Evolutionary conservation across 2,113 vertebrate species (phyloP).

Genomic region (Aspidoscelis tigris): DNA sequence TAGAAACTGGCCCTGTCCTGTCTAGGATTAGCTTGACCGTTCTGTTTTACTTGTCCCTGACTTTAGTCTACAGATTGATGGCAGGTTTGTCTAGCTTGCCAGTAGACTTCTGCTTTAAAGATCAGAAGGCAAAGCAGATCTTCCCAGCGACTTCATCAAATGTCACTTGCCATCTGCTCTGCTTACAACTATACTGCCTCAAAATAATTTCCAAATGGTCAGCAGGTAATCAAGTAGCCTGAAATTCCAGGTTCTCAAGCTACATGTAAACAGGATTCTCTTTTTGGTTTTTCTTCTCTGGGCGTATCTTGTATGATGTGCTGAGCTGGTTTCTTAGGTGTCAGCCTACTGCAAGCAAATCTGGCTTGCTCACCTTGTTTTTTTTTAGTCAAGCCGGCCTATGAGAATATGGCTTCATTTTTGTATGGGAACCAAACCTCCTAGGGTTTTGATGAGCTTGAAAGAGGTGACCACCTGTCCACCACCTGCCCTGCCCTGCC

Average conservation of each 20-base stretch:
- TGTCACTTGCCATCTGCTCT: conserved; percentile 25
- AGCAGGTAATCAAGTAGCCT: conserved; percentile 24
- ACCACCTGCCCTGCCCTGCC: too few species aligned
- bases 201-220: conserved; percentile 26
- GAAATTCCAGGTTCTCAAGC: neutral
- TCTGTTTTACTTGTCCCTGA: neutral
- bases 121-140: conserved; percentile 17
- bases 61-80: neutral
- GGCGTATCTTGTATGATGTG: neutral
- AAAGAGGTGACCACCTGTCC: too few species aligned
- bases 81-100: neutral
- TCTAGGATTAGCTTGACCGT: neutral
- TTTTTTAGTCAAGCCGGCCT: too few species aligned
- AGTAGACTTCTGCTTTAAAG: conserved; percentile 7
- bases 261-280: conserved; percentile 6
- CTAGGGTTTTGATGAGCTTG: too few species aligned
- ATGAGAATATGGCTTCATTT: too few species aligned
- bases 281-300: neutral
- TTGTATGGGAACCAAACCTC: too few species aligned
- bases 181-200: conserved; percentile 23
- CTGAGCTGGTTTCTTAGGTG: too few species aligned
- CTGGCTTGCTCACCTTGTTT: too few species aligned
- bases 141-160: conserved; percentile 16
- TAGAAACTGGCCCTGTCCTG: neutral
- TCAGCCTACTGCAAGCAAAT: too few species aligned